Evolutionary conservation across 2,797 vertebrate species (phyloP), one percentile per base, ranked within the genome.

Genomic region (Cuculus canorus): DNA sequence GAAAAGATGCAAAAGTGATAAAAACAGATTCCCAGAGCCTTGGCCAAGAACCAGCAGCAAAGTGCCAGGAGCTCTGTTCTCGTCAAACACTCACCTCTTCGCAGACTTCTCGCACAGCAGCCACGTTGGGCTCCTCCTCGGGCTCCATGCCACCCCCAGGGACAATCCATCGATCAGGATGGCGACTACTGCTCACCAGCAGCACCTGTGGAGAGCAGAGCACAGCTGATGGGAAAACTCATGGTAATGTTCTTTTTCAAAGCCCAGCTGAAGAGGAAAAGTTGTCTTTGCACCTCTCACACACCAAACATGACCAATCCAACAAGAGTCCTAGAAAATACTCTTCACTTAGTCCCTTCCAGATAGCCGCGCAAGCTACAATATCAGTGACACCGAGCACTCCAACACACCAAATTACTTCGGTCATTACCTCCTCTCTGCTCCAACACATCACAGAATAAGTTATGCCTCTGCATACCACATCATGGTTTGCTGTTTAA

Each of bases 131-230:
- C 97, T 99, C 99, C 97, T 99, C 99, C 82, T 99, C 99, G 0
- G 99, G 99, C 97, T 99, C 99, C 99, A 99, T 99, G 91, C 99
- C 99, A 33, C 99, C 99, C 75, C 99, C 99, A 21, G 99, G 99
- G 92, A 99, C 99, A 59, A 99, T 99, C 99, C 99, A 99, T 97
- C 99, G 99, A 87, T 99, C 99, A 9, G 99, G 99, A 97, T 99
- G 98, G 91, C 99, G 98, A 97, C 99, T 99, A 70, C 99, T 99
- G 98, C 99, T 99, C 94, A 99, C 99, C 70, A 99, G 97, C 95
- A 99, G 97, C 95, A 99, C 99, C 99, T 99, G 97, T 11, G 25
- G 91, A 70, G 56, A 91, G 64, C 3, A 91, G 59, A 86, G 63
- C 61, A 41, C n/a, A 90, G 79, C 50, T 69, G 13, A 73, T 4